Conservation (phyloP, 2,113 vertebrate genomes). For the Varanus komodoensis region DNA sequence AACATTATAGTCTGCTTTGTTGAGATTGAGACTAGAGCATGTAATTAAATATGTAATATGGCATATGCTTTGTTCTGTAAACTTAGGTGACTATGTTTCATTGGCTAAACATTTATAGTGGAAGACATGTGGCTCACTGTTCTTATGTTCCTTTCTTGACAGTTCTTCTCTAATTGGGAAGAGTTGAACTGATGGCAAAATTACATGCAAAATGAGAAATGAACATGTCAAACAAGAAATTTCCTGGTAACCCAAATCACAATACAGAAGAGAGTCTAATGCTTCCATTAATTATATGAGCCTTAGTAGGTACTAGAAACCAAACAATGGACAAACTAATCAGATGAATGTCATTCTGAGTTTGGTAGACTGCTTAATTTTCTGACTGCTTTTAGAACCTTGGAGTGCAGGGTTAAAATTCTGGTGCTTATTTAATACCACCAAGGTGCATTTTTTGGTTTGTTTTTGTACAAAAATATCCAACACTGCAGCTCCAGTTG, state of each 20-base stretch:
- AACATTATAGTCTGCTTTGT: constrained; percentile 8
- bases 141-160: neutral
- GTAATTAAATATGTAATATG: neutral
- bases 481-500: no score
- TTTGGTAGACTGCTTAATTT: neutral
- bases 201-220: neutral
- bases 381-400: neutral
- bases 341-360: neutral
- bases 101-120: neutral
- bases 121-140: neutral
- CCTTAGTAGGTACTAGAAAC: neutral
- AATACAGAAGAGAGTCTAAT: neutral
- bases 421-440: neutral
- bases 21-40: neutral
- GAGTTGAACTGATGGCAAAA: neutral
- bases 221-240: neutral
- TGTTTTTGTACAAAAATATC: no score
- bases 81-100: neutral
- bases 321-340: neutral
- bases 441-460: neutral
- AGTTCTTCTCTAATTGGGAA: neutral
- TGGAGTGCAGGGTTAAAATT: neutral
- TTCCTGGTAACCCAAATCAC: neutral
- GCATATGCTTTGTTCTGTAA: neutral
- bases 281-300: neutral